phyloP scores from a whole-genome alignment of 1,140 invertebrate genomes.

The Coenobita brevimanus region DNA sequence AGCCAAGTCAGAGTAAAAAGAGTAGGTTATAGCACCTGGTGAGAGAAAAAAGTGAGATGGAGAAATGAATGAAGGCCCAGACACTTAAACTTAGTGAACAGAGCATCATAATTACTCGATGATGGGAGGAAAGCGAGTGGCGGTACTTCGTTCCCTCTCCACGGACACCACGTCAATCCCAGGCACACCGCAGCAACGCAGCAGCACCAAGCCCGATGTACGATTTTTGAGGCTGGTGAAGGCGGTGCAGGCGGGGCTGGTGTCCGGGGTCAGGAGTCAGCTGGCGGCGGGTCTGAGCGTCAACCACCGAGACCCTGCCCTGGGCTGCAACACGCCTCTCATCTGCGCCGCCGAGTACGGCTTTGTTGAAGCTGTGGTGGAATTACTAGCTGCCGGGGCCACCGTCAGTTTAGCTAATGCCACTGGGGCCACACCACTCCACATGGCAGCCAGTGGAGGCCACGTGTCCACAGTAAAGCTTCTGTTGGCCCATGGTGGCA shows the following conservation, averaged over 20 bases:
- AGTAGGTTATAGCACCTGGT: too few relatives aligned
- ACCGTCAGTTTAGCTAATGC: conserved; percentile 84
- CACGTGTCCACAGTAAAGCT: conserved; percentile 82
- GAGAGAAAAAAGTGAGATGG: too few relatives aligned
- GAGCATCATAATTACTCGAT: too few relatives aligned
- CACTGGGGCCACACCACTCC: conserved; percentile 79
- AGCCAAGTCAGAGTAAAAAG: too few relatives aligned
- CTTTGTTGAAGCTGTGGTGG: conserved; percentile 79
- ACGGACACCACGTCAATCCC: conserved; percentile 11
- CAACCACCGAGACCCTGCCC: conserved; percentile 58
- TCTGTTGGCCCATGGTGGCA: conserved; percentile 82
- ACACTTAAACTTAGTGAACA: too few relatives aligned
- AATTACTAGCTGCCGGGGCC: conserved; percentile 83
- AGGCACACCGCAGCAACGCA: conserved; percentile 28
- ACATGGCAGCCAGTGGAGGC: conserved; percentile 86
- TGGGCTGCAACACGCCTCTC: conserved; percentile 78
- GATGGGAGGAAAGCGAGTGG: background rate
- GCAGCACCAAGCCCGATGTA: conserved; percentile 44
- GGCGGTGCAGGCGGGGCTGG: conserved; percentile 34
- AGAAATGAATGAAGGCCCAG: too few relatives aligned
- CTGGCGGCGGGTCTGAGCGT: conserved; percentile 16
- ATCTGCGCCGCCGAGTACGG: conserved; percentile 87
- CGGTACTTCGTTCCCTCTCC: conserved; percentile 22
- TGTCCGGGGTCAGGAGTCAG: conserved; percentile 18
- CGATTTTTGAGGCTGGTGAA: conserved; percentile 38